Percentiles rank a stretch among this genome's conserved stretches.
Conservation (phyloP, 2,888 invertebrate species). For the Thumatha senex region DNA sequence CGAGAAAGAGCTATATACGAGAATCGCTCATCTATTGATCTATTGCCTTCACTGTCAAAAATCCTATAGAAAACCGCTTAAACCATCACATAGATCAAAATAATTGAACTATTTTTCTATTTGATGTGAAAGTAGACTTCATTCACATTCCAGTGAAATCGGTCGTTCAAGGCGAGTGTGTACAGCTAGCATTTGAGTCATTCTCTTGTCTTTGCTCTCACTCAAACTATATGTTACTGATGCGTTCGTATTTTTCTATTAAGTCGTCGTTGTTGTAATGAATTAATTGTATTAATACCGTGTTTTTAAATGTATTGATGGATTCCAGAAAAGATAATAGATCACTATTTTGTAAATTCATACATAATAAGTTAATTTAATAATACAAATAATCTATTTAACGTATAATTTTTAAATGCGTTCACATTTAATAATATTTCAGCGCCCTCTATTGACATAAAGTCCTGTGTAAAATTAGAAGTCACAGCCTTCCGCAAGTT, state of each 20-base stretch:
- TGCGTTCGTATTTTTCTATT: conserved; percentile 39
- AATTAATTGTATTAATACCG: not conserved
- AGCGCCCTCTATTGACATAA: conserved; percentile 73
- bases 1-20: no score
- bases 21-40: no score
- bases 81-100: no score
- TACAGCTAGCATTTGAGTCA: no score
- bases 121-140: no score
- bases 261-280: not conserved
- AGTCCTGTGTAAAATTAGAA: conserved; percentile 78
- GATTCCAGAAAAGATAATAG: not conserved
- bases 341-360: not conserved
- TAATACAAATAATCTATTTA: not conserved
- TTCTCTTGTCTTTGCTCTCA: no score
- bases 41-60: no score
- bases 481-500: conserved; percentile 81
- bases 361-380: not conserved
- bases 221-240: conserved; percentile 7
- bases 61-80: no score
- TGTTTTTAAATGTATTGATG: not conserved
- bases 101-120: no score
- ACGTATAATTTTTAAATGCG: conserved; percentile 51
- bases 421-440: conserved; percentile 42
- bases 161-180: no score
- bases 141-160: no score